Evolutionary conservation across 1,140 invertebrate genomes (phyloP), one percentile per base, ranked within the genome.

Genomic region (Anoplophora glabripennis): DNA sequence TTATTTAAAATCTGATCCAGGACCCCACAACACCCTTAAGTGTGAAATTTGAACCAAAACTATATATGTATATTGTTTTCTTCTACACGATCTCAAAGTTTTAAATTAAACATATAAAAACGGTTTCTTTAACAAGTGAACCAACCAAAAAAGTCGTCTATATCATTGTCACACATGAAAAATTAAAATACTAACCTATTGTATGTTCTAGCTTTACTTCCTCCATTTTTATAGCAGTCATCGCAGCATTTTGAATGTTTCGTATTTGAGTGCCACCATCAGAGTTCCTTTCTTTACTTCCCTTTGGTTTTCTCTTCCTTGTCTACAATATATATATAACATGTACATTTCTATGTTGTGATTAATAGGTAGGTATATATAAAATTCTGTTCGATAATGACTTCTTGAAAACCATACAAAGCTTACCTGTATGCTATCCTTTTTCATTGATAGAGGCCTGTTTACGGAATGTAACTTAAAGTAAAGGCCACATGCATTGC

Each of bases 401-500:
- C 14, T 40, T 40, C 38, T n/a, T 2, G 2, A 40, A 40, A 3
- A 3, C 8, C 14, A 40, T 42, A 4, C 41, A 15, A 42, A 42
- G 40, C 66, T 67, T 71, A 86, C 84, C 80, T 90, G 89, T 69
- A 98, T 98, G 37, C 86, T 87, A 69, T 98, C 94, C 77, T 98
- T 98, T 77, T 95, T 96, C 96, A 98, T 98, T 7, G 93, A 84
- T 40, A 90, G 67, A 0, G 96, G 96, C 44, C 91, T 79, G 67
- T 88, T 87, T 57, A 98, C 87, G 57, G 84, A 86, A 75, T 98
- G 96, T 59, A 96, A 77, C 79, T 96, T 96, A 78, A 77, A 96
- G 78, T 96, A 97, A 3, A 96, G 83, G 9, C 94, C 94, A 73
- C 94, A 97, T 4, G 94, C 94, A 77, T 96, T 96, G 78, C 94